phyloP scores from a whole-genome alignment of 2,888 invertebrate genomes.

The Epiblema foenella region DNA sequence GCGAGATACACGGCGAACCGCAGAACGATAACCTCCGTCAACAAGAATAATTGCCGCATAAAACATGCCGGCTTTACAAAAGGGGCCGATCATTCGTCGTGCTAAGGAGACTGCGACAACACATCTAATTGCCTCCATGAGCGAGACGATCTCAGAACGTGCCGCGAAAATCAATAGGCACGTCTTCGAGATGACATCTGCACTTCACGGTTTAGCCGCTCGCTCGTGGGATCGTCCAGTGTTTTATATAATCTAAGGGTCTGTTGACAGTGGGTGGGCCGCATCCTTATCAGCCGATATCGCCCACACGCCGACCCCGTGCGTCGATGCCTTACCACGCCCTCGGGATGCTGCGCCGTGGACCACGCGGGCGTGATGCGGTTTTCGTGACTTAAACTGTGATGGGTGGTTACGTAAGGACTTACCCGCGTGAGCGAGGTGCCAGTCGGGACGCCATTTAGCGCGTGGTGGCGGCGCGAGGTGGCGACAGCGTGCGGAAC shows the following conservation, averaged over 20 bases:
- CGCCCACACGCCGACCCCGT: constrained; percentile 70
- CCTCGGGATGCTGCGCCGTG: constrained; percentile 73
- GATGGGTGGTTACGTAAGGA: constrained; percentile 55
- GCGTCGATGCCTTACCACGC: constrained; percentile 73
- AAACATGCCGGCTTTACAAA: constrained; percentile 40
- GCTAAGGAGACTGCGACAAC: constrained; percentile 69
- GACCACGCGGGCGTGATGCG: constrained; percentile 52
- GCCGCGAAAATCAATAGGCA: constrained; percentile 76
- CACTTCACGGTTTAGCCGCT: constrained; percentile 54
- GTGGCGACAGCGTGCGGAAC: constrained; percentile 55
- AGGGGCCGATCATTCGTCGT: constrained; percentile 43
- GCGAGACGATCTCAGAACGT: constrained; percentile 57
- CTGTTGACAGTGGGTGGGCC: constrained; percentile 78
- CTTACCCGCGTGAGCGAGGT: constrained; percentile 78
- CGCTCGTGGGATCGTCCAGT: constrained; percentile 49
- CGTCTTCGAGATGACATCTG: constrained; percentile 64
- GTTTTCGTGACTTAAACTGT: constrained; percentile 37
- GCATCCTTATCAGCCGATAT: constrained; percentile 77
- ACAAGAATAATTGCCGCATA: constrained; percentile 46
- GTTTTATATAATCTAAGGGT: constrained; percentile 70
- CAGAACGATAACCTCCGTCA: constrained; percentile 42
- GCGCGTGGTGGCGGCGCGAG: constrained; percentile 70
- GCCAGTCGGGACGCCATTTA: constrained; percentile 80
- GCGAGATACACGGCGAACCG: constrained; percentile 17
- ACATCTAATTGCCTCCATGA: constrained; percentile 60